Evolutionary conservation across 2,797 vertebrate genomes (phyloP).

Genomic region (Falco biarmicus): DNA sequence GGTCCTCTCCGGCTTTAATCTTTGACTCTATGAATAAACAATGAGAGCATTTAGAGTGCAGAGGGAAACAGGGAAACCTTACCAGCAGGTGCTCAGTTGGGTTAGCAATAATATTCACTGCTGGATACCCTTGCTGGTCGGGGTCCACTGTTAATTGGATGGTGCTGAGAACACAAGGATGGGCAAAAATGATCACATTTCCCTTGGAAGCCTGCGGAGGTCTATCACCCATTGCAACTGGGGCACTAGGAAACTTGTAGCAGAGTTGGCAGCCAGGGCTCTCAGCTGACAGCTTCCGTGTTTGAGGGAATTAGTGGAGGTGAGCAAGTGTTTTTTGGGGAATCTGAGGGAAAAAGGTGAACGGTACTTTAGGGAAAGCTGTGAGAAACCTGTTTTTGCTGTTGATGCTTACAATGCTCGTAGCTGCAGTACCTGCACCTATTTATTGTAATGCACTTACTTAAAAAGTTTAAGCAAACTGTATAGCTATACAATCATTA

Average conservation of each 20-base stretch:
- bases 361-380: neutral
- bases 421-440: neutral
- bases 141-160: conserved; percentile 60
- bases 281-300: neutral
- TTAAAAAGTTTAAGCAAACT: neutral
- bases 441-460: neutral
- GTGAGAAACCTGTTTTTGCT: neutral
- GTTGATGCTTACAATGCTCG: neutral
- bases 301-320: neutral
- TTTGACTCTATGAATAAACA: conserved; percentile 65
- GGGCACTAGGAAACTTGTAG: conserved; percentile 1
- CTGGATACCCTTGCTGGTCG: conserved; percentile 42
- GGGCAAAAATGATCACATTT: conserved; percentile 49
- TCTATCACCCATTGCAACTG: conserved; percentile 25
- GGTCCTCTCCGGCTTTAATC: conserved; percentile 51
- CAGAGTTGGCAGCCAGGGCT: neutral
- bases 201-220: conserved; percentile 12
- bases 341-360: neutral
- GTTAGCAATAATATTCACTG: conserved; percentile 57
- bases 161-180: conserved; percentile 27
- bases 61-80: conserved; percentile 43
- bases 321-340: neutral
- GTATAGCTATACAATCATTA: neutral
- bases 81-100: conserved; percentile 54
- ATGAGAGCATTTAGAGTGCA: conserved; percentile 59